phyloP scores from a whole-genome alignment of 1,140 invertebrate species.

The Colletes latitarsis region DNA sequence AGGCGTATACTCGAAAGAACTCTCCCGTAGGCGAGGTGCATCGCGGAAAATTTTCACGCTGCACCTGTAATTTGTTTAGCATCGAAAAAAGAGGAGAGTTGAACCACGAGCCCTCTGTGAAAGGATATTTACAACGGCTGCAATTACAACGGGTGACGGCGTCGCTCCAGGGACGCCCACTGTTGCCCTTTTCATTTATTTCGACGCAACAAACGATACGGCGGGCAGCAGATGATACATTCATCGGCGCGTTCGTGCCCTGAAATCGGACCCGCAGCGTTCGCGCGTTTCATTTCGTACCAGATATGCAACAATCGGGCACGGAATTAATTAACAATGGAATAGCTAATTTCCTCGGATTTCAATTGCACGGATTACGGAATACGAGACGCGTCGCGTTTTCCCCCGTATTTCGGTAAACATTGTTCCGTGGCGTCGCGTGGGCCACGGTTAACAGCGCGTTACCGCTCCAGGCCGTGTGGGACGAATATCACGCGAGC shows the following conservation, averaged over 20 bases:
- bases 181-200: slow-evolving; percentile 7
- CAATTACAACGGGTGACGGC: slow-evolving; percentile 3
- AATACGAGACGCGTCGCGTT: background rate
- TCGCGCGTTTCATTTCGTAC: background rate
- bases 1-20: no score
- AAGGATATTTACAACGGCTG: background rate
- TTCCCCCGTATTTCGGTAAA: slow-evolving; percentile 31
- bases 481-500: background rate
- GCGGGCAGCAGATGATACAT: background rate
- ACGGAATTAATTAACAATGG: slow-evolving; percentile 31
- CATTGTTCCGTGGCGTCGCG: slow-evolving; percentile 7
- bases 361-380: slow-evolving; percentile 29
- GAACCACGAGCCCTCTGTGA: background rate
- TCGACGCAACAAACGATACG: background rate
- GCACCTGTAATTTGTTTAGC: background rate
- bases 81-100: background rate
- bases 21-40: no score
- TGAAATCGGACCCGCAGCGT: background rate
- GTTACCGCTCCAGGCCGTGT: slow-evolving; percentile 11
- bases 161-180: slow-evolving; percentile 9
- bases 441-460: slow-evolving; percentile 28
- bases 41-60: no score
- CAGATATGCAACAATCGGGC: background rate
- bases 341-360: slow-evolving; percentile 24
- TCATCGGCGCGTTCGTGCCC: background rate